Evolutionary conservation across 2,113 vertebrate species (phyloP).

Genomic region (Motacilla tschutschensis): DNA sequence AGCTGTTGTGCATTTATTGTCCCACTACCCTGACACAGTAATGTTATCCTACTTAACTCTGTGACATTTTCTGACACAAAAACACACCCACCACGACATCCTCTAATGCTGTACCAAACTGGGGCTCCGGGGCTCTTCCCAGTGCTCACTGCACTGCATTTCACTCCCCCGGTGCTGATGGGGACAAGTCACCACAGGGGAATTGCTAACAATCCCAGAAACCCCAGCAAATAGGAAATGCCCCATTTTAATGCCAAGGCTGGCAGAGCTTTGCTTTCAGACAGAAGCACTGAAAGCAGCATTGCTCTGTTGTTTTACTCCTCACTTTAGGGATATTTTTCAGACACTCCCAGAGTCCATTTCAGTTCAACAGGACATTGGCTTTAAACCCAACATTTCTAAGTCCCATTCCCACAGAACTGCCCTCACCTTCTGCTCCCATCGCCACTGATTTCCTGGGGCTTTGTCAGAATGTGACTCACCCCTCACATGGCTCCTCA

Average conservation of each 20-base stretch:
- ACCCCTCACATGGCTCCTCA: background rate
- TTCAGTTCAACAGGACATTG: background rate
- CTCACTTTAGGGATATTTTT: background rate
- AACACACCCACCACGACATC: background rate
- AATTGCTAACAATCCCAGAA: background rate
- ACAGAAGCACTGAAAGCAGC: background rate
- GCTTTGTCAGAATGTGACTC: background rate
- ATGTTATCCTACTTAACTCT: slow-evolving; percentile 8
- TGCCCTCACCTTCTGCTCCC: rapidly evolving
- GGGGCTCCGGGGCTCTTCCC: background rate
- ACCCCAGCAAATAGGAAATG: background rate
- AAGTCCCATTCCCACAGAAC: background rate
- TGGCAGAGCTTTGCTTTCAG: background rate
- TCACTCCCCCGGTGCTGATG: background rate
- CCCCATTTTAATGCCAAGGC: background rate
- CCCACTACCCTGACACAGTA: background rate
- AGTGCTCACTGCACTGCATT: background rate
- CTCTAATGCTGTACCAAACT: background rate
- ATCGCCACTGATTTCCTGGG: background rate
- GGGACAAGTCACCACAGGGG: background rate
- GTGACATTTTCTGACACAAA: background rate
- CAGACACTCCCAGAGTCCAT: background rate
- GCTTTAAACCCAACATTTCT: background rate
- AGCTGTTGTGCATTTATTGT: slow-evolving; percentile 8
- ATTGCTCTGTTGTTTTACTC: background rate